These are phyloP conservation scores for Oscheius myriophilus DNA, from an alignment of 2,888 invertebrate species.

Conservation along the genomic window DNA sequence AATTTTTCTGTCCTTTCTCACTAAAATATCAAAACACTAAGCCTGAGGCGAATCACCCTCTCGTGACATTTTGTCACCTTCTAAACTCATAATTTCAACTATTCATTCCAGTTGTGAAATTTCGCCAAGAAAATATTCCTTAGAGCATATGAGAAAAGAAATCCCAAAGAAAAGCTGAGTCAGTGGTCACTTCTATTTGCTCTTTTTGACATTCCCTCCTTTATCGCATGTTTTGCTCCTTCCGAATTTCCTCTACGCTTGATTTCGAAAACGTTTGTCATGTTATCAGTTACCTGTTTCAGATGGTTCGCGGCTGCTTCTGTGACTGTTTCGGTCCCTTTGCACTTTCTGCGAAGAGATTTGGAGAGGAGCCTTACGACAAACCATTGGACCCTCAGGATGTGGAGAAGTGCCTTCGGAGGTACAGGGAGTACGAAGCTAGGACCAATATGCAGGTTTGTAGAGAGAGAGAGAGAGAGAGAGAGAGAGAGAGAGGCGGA, in stretches of 20 bases:
- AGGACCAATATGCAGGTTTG: constrained; percentile 30
- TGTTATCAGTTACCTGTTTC: constrained; percentile 20
- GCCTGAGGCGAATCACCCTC: too few relatives aligned
- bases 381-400: constrained; percentile 48
- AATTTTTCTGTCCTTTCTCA: too few relatives aligned
- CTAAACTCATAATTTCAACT: too few relatives aligned
- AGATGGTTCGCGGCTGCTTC: constrained; percentile 58
- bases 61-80: too few relatives aligned
- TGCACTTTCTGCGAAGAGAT: constrained; percentile 14
- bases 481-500: background rate
- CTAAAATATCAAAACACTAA: too few relatives aligned
- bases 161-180: too few relatives aligned
- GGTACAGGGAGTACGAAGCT: constrained; percentile 40
- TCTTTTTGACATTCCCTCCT: background rate
- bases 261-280: too few relatives aligned
- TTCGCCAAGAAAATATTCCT: too few relatives aligned
- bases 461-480: constrained; percentile 7
- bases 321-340: constrained; percentile 58
- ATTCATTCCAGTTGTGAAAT: too few relatives aligned
- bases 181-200: background rate
- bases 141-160: too few relatives aligned
- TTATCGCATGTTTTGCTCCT: constrained; percentile 4
- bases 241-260: too few relatives aligned
- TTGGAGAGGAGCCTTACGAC: constrained; percentile 47
- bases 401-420: constrained; percentile 42